Conservation (phyloP, 2,888 invertebrate species). For the Yponomeuta malinellus region DNA sequence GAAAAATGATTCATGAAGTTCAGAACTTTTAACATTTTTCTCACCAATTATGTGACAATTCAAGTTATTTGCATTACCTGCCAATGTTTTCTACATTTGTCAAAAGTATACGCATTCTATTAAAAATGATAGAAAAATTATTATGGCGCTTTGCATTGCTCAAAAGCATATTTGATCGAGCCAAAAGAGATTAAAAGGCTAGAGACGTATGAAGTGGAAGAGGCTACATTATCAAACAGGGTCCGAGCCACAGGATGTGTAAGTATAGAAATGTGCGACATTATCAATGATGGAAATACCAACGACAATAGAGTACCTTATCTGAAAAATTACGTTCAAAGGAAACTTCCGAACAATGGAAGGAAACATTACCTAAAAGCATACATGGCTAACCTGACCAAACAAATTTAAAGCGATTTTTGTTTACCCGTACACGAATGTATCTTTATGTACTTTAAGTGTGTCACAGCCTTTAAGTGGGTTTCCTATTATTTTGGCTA, state of each 20-base stretch:
- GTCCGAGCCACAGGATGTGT: too few species aligned
- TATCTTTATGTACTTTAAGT: not conserved
- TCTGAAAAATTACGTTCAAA: not conserved
- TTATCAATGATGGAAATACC: too few species aligned
- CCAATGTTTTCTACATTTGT: too few species aligned
- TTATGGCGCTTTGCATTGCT: too few species aligned
- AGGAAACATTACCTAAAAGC: constrained; percentile 3
- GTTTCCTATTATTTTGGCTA: not conserved
- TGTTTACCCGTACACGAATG: constrained; percentile 3
- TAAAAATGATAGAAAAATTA: too few species aligned
- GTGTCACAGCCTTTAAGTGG: not conserved
- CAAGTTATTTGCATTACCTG: too few species aligned
- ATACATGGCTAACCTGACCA: not conserved
- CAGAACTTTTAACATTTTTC: too few species aligned
- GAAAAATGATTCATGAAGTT: too few species aligned
- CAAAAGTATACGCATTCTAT: too few species aligned
- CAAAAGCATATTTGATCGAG: not conserved
- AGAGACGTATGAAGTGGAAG: not conserved
- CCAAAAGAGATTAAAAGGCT: not conserved
- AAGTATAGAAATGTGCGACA: too few species aligned
- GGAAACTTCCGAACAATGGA: not conserved
- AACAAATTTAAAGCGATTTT: not conserved
- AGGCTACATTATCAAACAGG: not conserved
- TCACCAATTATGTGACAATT: too few species aligned
- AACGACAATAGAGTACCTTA: too few species aligned